Base-by-base conservation (phyloP, 1,140 invertebrate genomes). In the Zeugodacus cucurbitae region DNA sequence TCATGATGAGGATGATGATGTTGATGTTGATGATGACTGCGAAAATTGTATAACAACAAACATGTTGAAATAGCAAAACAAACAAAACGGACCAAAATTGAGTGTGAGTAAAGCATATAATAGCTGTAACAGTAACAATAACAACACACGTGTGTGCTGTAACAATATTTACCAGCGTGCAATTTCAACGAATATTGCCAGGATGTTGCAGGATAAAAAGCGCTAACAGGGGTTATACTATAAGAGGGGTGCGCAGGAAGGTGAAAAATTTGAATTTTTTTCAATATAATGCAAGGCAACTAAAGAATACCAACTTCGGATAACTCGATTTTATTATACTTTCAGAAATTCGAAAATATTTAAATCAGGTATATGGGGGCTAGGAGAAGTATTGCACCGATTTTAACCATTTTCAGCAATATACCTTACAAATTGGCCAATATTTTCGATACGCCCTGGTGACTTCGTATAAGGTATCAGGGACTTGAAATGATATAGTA, bases 121-220 rank as follows among this genome's bases (percentile, higher is more conserved):
- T 74, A 37, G 22, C 41, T 41, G 41, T 26, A 82, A 48, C 10
- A 82, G 7, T 82, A 29, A 48, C 41, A 82, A 70, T 34, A 34
- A 82, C 74, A 82, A 82, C 37, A 44, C 67, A 37, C 22, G 34
- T 29, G 29, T 37, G 34, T 37, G 32, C 20, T 22, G 34, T 7
- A 74, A 74, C 20, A 74, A 74, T 74, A 74, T 74, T 74, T 74
- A 37, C 67, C 20, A 74, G 67, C 64, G 20, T 34, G 64, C 32
- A 41, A 74, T 37, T 74, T 74, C 22, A 41, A 74, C 20, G 17
- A 74, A 74, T 37, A 37, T 74, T 74, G 32, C 3, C 34, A 37
- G 62, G 11, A 32, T 32, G 62, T 11, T 64, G 26, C n/a, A 64
- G 62, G 2, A 48, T 29, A 64, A 64, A 64, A 64, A 29, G 62